These are phyloP conservation scores for Spialia ferax DNA, from an alignment of 2,888 invertebrate genomes.

Conservation along the genomic window DNA sequence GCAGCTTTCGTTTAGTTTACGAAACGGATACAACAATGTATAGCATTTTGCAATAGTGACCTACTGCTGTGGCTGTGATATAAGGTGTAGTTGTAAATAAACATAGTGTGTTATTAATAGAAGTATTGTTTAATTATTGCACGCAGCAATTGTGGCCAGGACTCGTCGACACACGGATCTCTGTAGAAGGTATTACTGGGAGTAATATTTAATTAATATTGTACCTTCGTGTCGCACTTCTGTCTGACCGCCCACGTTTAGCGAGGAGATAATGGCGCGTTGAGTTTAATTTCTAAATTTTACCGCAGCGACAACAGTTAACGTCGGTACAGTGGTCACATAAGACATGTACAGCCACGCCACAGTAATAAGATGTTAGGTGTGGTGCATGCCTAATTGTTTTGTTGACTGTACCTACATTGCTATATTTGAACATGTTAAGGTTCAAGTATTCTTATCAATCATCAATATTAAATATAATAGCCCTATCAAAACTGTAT, in stretches of 20 bases:
- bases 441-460: too few species aligned
- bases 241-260: background rate
- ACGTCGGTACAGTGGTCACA: too few species aligned
- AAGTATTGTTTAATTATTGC: constrained; percentile 74
- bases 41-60: constrained; percentile 74
- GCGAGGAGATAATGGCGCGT: background rate
- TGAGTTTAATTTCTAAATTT: background rate
- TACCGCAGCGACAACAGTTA: too few species aligned
- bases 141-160: constrained; percentile 86
- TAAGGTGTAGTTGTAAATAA: constrained; percentile 67
- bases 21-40: constrained; percentile 85
- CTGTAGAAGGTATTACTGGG: constrained; percentile 88
- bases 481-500: too few species aligned
- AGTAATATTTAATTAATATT: constrained; percentile 81
- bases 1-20: constrained; percentile 83
- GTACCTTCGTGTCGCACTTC: background rate
- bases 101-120: constrained; percentile 61
- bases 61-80: constrained; percentile 85
- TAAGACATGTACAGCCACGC: too few species aligned
- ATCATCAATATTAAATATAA: too few species aligned
- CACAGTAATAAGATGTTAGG: too few species aligned
- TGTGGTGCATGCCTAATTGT: too few species aligned
- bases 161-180: constrained; percentile 88
- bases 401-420: too few species aligned
- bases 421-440: too few species aligned